Conservation (phyloP, 30 jellyfish, hydroid and myxozoan species). For the Clytia hemisphaerica region DNA sequence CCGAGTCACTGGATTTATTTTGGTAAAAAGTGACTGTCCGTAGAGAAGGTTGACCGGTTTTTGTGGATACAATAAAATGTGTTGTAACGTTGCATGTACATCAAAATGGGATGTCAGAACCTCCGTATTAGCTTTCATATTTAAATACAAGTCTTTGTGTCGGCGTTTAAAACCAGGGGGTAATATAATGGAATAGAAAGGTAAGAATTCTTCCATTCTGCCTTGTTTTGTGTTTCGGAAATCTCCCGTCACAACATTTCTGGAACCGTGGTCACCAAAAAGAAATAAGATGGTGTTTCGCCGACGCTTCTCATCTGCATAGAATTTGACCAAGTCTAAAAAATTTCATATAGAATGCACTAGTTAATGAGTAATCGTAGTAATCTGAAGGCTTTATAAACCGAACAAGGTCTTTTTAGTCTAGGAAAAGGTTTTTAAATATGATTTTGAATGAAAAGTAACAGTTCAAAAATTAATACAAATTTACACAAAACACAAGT, state of each 20-base stretch:
- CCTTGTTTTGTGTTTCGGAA: conserved; percentile 45
- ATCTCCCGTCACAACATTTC: conserved; percentile 20
- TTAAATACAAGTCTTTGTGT: conserved; percentile 22
- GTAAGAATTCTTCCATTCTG: conserved; percentile 55
- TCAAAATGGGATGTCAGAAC: conserved; percentile 59
- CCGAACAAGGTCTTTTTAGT: too few relatives aligned
- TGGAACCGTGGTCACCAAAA: conserved; percentile 55
- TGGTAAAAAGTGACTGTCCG: conserved; percentile 45
- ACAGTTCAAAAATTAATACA: too few relatives aligned
- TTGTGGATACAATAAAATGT: conserved; percentile 26
- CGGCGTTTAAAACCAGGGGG: conserved; percentile 33
- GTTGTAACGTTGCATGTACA: conserved; percentile 47
- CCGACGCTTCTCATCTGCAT: conserved; percentile 6
- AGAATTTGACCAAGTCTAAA: conserved; percentile 1
- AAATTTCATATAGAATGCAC: too few relatives aligned
- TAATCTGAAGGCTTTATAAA: too few relatives aligned
- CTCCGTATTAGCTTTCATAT: conserved; percentile 30
- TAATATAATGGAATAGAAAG: conserved; percentile 38
- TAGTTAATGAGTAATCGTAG: too few relatives aligned
- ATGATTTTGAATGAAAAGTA: too few relatives aligned
- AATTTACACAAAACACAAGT: too few relatives aligned
- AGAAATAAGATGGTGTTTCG: conserved; percentile 23
- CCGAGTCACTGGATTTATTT: conserved; percentile 18
- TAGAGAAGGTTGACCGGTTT: background rate
- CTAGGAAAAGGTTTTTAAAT: too few relatives aligned